Conservation (phyloP, 2,113 vertebrate genomes). For the Meles meles region DNA sequence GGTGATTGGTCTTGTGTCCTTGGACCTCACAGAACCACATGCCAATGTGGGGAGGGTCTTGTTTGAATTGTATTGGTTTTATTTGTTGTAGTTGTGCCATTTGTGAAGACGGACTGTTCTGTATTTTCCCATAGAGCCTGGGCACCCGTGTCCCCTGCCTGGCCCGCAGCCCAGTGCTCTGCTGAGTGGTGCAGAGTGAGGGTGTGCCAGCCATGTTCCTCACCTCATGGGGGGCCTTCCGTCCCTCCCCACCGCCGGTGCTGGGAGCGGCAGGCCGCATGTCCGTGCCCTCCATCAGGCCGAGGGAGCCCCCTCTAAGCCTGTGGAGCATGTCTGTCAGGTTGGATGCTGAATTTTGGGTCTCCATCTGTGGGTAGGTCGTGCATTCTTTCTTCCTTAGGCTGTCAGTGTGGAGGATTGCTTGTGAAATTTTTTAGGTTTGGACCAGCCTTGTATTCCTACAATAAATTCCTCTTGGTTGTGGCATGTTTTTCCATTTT, state of each 20-base stretch:
- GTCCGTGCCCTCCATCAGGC: background rate
- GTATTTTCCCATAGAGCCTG: background rate
- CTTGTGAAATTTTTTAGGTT: background rate
- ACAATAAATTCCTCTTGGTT: background rate
- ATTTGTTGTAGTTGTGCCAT: background rate
- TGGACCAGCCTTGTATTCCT: background rate
- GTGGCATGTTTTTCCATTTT: background rate
- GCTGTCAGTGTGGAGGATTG: background rate
- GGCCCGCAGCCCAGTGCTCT: rapidly evolving
- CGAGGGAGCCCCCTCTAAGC: background rate
- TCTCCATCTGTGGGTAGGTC: background rate
- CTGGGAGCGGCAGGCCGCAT: too few relatives aligned
- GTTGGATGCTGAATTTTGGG: background rate
- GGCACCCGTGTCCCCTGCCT: rapidly evolving
- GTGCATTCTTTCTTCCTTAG: background rate
- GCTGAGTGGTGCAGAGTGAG: rapidly evolving
- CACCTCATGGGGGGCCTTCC: background rate
- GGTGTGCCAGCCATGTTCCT: rapidly evolving
- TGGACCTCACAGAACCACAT: background rate
- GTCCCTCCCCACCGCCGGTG: rapidly evolving
- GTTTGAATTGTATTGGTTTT: background rate
- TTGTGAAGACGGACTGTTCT: background rate
- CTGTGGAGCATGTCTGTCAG: too few relatives aligned
- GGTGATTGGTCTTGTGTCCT: background rate
- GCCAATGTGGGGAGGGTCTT: background rate